Evolutionary conservation across 2,888 invertebrate genomes (phyloP).

Genomic region (Protodeltote pygarga): DNA sequence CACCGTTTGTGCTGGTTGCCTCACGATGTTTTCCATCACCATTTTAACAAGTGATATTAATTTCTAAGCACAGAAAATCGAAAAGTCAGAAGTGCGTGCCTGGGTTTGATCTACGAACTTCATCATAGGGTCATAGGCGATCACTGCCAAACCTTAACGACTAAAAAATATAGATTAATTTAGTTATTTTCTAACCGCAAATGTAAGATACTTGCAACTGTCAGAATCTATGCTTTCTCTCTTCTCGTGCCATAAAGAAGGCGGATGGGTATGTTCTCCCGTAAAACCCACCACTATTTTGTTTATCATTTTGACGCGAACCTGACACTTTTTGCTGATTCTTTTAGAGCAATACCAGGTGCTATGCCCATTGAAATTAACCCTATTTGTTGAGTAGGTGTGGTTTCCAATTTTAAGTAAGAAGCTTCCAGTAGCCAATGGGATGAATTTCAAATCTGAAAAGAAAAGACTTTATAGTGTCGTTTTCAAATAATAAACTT

Average conservation of each 20-base stretch:
- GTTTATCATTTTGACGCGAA: constrained; percentile 58
- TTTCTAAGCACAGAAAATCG: too few species aligned
- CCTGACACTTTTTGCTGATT: constrained; percentile 61
- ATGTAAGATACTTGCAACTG: neutral
- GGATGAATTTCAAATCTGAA: constrained; percentile 43
- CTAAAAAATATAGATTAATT: too few species aligned
- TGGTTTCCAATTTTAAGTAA: constrained; percentile 52
- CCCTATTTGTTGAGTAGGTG: constrained; percentile 62
- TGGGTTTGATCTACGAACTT: too few species aligned
- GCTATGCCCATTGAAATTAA: constrained; percentile 48
- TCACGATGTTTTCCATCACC: too few species aligned
- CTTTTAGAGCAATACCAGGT: constrained; percentile 73
- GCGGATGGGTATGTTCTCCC: constrained; percentile 52
- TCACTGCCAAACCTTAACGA: too few species aligned
- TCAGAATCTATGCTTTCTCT: neutral
- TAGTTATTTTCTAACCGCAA: neutral
- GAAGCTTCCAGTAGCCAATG: constrained; percentile 53
- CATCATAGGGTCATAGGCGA: too few species aligned
- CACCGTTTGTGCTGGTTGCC: too few species aligned
- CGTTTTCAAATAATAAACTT: too few species aligned
- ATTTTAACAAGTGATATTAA: too few species aligned
- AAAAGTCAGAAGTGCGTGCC: too few species aligned
- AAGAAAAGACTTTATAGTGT: too few species aligned
- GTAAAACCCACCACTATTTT: constrained; percentile 35
- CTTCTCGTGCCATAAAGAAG: neutral